Conservation (phyloP, 2,113 vertebrate species). For the Aleadryas rufinucha region DNA sequence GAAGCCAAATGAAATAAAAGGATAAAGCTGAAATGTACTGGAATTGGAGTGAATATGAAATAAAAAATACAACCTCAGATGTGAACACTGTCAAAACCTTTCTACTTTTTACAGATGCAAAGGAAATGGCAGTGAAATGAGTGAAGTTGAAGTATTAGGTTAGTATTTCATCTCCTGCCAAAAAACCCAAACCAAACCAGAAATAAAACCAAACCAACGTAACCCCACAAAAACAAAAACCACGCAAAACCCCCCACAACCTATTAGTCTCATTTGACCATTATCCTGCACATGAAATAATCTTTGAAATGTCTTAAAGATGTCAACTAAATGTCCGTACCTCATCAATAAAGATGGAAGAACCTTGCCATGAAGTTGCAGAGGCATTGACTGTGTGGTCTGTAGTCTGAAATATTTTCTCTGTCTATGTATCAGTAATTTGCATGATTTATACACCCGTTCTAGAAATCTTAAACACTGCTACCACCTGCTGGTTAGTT, state of each 20-base stretch:
- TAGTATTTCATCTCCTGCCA: neutral
- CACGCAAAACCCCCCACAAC: no score
- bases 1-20: neutral
- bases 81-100: neutral
- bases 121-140: neutral
- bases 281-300: neutral
- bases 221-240: neutral
- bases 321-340: neutral
- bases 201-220: neutral
- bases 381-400: neutral
- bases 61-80: neutral
- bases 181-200: neutral
- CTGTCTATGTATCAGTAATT: neutral
- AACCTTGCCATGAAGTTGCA: neutral
- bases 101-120: neutral
- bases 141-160: neutral
- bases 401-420: neutral
- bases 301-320: neutral
- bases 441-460: neutral
- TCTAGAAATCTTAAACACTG: constrained; percentile 26
- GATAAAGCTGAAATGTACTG: neutral
- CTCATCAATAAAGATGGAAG: neutral
- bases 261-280: neutral
- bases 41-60: neutral
- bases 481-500: constrained; percentile 60